Conservation (phyloP, 2,113 vertebrate genomes). For the Phrynosoma blainvillii region DNA sequence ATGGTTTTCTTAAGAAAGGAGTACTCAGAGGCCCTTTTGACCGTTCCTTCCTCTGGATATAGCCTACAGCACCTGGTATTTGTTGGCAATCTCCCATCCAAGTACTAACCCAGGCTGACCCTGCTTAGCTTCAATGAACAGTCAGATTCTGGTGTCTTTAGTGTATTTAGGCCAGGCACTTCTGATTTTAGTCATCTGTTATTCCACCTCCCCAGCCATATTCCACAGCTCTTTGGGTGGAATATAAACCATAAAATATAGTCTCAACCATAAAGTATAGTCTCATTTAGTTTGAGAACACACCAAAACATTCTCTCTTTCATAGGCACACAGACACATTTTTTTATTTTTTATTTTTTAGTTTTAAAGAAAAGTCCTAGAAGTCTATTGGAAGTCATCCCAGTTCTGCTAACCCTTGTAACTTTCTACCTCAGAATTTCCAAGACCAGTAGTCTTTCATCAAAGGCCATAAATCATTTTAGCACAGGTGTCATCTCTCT, state of each 20-base stretch:
- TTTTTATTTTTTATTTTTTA: too few relatives aligned
- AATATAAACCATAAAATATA: too few relatives aligned
- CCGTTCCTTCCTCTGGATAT: too few relatives aligned
- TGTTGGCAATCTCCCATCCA: too few relatives aligned
- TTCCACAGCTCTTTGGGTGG: background rate
- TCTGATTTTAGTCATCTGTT: background rate
- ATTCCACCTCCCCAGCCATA: background rate
- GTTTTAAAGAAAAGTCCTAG: background rate
- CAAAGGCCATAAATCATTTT: constrained; percentile 10
- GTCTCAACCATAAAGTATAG: background rate
- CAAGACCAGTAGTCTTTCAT: background rate
- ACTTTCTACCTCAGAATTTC: constrained; percentile 14
- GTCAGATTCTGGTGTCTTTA: too few relatives aligned
- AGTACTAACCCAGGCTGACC: too few relatives aligned
- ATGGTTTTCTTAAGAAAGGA: too few relatives aligned
- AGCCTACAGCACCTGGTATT: too few relatives aligned
- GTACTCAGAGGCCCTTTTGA: too few relatives aligned
- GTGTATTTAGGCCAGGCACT: background rate
- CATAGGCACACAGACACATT: background rate
- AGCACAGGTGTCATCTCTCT: background rate
- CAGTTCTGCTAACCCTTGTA: background rate
- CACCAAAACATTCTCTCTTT: background rate
- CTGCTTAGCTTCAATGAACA: too few relatives aligned
- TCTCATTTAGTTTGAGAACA: constrained; percentile 20
- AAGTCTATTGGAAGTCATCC: background rate